Conservation (phyloP, 2,113 vertebrate species). For the Rana temporaria region DNA sequence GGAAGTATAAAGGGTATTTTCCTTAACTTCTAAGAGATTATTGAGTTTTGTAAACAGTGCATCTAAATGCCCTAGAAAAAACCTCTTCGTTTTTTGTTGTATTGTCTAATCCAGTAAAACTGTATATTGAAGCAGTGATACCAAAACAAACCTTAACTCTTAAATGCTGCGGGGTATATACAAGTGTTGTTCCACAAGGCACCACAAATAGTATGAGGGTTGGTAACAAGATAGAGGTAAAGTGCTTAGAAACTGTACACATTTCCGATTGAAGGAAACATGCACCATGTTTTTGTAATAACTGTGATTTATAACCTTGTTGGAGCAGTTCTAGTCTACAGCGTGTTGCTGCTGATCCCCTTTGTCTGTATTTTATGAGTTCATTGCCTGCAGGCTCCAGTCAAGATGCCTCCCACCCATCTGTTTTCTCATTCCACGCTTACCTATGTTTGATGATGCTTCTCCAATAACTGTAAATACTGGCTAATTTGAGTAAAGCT, state of each 20-base stretch:
- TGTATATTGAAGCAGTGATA: conserved; percentile 22
- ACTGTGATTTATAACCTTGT: conserved; percentile 39
- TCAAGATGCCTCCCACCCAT: conserved; percentile 15
- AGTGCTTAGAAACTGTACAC: neutral
- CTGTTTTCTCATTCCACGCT: conserved; percentile 21
- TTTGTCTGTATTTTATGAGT: conserved; percentile 20
- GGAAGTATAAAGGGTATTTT: neutral
- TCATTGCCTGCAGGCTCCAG: conserved; percentile 37
- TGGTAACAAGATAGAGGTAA: neutral
- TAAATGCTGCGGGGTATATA: neutral
- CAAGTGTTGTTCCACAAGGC: neutral
- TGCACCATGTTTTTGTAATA: conserved; percentile 31
- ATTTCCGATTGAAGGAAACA: neutral
- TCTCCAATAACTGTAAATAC: conserved; percentile 43
- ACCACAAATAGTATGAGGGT: neutral
- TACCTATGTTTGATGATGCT: neutral
- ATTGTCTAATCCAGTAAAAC: conserved; percentile 8
- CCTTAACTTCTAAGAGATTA: conserved; percentile 33
- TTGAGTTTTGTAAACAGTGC: conserved; percentile 36
- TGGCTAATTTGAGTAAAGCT: conserved; percentile 36
- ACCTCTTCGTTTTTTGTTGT: conserved; percentile 25
- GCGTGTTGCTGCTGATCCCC: conserved; percentile 7
- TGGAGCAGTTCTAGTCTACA: conserved; percentile 31
- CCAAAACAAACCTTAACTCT: conserved; percentile 44
- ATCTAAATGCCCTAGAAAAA: conserved; percentile 31